Evolutionary conservation across 2,797 vertebrate species (phyloP), one percentile per base, ranked within the genome.

Genomic region (Capromys pilorides): DNA sequence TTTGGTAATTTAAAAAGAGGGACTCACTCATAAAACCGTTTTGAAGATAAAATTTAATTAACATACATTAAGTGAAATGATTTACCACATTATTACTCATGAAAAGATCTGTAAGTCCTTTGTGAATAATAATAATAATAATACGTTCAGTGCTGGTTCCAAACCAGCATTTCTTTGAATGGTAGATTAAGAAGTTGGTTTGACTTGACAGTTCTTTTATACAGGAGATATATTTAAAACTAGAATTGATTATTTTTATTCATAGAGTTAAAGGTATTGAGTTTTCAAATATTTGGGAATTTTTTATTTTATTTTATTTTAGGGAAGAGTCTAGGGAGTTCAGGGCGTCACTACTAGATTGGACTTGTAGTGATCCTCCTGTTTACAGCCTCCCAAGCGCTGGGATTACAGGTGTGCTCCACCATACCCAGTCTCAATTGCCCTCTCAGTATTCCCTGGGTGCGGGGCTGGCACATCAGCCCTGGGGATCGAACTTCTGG

Each of bases 211-310:
- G 31, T 59, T 62, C 45, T 87, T 71, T 59, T 73, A 57, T 73
- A 49, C 33, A 88, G 51, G 77, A 82, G 28, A 67, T 71, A 33
- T 73, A 79, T 82, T 75, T 81, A 81, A 89, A 86, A 39, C 22
- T 54, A 59, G 39, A 83, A 77, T 45, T 54, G 28, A 64, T 71
- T 69, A 12, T 31, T 78, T 91, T 91, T 78, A 71, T 64, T 31
- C 13, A 19, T 88, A 62, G 31, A 36, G 61, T 82, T 86, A 57
- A 36, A 77, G 91, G 24, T 87, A 88, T 39, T 75, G 26, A 61
- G 22, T 93, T 93, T 82, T 36, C 77, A 91, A 78, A 71, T 83
- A 90, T 71, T 93, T 91, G 83, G 28, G 16, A 39, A 88, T 91
- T 83, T 91, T 88, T 4, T 45, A 4, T 45, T 45, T 45, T 45